Evolutionary conservation across 2,888 invertebrate genomes (phyloP).

Genomic region (Helicoverpa assulta): DNA sequence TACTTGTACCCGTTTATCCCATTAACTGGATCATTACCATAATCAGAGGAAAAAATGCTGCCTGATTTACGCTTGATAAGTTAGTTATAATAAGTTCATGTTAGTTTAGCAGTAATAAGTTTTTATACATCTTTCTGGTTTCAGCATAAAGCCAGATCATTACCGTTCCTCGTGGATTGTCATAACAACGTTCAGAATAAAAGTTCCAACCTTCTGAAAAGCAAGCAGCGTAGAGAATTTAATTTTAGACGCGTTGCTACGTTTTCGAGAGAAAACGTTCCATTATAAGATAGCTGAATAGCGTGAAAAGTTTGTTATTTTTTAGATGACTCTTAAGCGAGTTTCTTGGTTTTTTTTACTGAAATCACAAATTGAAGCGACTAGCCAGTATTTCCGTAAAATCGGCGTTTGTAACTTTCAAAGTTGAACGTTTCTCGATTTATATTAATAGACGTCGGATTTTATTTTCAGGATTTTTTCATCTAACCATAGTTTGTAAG

Average conservation of each 20-base stretch:
- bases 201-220: conserved; percentile 15
- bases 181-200: conserved; percentile 21
- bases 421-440: no score
- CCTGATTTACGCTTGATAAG: no score
- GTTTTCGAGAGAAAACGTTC: conserved; percentile 38
- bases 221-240: conserved; percentile 5
- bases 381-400: conserved; percentile 22
- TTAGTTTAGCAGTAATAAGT: no score
- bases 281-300: conserved; percentile 49
- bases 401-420: conserved; percentile 15
- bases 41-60: no score
- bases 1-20: no score
- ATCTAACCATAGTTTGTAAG: no score
- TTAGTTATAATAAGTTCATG: no score
- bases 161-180: conserved; percentile 23
- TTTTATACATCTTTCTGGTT: no score
- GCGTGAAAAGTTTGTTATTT: conserved; percentile 44
- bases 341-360: conserved; percentile 20
- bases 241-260: conserved; percentile 24
- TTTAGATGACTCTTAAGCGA: conserved; percentile 26
- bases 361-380: conserved; percentile 40
- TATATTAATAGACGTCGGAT: no score
- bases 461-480: no score
- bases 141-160: conserved; percentile 14
- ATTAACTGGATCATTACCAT: no score